Conservation (phyloP, 2,797 vertebrate genomes). For the Apogon talboti region DNA sequence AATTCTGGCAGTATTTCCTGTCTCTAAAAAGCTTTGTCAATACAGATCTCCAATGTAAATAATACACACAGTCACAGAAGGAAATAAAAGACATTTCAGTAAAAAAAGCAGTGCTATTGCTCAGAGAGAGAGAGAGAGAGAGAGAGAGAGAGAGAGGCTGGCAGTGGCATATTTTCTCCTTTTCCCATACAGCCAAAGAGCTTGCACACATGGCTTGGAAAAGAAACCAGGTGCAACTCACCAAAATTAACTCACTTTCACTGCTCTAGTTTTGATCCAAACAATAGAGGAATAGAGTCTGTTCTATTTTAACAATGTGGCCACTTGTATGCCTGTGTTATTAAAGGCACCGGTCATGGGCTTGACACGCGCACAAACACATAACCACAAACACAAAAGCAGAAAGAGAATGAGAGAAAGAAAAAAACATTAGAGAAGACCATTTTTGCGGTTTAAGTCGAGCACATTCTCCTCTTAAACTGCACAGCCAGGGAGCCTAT, state of each 20-base stretch:
- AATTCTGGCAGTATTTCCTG: conserved; percentile 62
- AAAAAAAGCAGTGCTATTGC: conserved; percentile 35
- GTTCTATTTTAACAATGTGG: conserved; percentile 72
- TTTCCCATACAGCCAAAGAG: conserved; percentile 55
- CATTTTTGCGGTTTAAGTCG: conserved; percentile 53
- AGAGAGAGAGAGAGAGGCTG: conserved; percentile 43
- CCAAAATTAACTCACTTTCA: conserved; percentile 76
- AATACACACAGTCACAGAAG: conserved; percentile 57
- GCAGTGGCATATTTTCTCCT: conserved; percentile 55
- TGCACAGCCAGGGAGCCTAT: conserved; percentile 35
- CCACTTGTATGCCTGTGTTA: conserved; percentile 56
- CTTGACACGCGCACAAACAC: conserved; percentile 19
- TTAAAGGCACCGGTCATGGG: conserved; percentile 45
- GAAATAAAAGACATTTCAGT: conserved; percentile 59
- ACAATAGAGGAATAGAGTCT: conserved; percentile 74
- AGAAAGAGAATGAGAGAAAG: conserved; percentile 5
- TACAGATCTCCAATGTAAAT: conserved; percentile 66
- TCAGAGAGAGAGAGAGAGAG: conserved; percentile 26
- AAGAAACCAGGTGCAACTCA: conserved; percentile 75
- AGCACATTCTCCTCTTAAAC: conserved; percentile 42
- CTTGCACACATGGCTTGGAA: conserved; percentile 68
- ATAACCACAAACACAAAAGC: conserved; percentile 6
- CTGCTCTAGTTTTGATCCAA: conserved; percentile 75
- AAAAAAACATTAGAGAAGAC: conserved; percentile 28
- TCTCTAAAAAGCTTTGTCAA: conserved; percentile 64